Conservation (phyloP, 2,113 vertebrate species). For the Cyanistes caeruleus region DNA sequence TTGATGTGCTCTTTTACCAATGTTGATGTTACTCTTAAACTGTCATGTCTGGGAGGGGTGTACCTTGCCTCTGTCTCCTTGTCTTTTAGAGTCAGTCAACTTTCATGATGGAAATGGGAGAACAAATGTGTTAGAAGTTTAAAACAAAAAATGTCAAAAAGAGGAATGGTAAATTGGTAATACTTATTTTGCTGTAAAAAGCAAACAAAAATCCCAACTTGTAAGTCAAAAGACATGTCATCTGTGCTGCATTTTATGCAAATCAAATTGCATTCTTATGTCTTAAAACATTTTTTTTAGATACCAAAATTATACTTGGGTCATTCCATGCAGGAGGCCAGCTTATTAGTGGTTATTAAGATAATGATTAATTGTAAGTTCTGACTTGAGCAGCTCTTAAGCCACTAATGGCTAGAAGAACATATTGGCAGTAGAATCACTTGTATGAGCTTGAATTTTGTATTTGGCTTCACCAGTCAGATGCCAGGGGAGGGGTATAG, state of each 20-base stretch:
- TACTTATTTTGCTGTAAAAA: not conserved
- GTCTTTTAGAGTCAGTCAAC: not conserved
- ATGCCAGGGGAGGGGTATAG: not conserved
- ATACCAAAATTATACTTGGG: not conserved
- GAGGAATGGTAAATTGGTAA: not conserved
- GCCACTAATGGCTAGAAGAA: not conserved
- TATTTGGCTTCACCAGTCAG: not conserved
- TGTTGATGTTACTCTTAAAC: too few species aligned
- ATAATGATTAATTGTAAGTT: not conserved
- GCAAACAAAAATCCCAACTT: not conserved
- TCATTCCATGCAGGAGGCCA: not conserved
- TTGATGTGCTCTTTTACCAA: not conserved
- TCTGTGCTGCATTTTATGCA: not conserved
- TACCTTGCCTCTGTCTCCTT: not conserved
- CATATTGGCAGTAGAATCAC: not conserved
- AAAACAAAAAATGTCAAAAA: not conserved
- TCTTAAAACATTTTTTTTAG: not conserved
- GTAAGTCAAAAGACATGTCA: not conserved
- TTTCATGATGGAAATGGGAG: not conserved
- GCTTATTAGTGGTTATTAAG: not conserved
- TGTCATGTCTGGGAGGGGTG: not conserved
- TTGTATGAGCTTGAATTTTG: not conserved
- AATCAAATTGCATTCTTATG: not conserved
- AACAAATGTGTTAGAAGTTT: not conserved
- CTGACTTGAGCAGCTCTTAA: not conserved